Conservation (phyloP, 2,797 vertebrate species). For the Gobio occitaniae region DNA sequence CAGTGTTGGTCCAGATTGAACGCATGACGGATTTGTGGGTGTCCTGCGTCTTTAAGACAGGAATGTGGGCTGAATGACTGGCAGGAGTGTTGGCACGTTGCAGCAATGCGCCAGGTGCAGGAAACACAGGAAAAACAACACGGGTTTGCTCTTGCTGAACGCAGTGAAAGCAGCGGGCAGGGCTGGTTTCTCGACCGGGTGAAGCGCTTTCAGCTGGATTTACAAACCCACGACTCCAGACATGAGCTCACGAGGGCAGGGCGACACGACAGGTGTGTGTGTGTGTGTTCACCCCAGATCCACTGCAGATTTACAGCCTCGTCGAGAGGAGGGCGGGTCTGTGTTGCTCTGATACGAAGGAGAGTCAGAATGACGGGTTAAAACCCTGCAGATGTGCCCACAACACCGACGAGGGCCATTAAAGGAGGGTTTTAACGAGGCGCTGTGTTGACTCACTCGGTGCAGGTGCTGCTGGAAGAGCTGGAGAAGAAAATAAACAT, state of each 20-base stretch:
- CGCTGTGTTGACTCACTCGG: constrained; percentile 35
- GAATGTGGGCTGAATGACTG: constrained; percentile 68
- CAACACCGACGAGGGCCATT: constrained; percentile 12
- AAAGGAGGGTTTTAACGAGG: constrained; percentile 35
- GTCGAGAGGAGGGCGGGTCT: neutral
- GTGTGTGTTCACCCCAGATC: constrained; percentile 19
- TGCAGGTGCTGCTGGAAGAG: constrained; percentile 50
- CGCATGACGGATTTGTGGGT: neutral
- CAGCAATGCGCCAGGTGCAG: constrained; percentile 76
- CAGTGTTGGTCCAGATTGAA: neutral
- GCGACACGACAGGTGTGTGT: constrained; percentile 46
- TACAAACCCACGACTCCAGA: constrained; percentile 51
- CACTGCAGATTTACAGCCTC: neutral
- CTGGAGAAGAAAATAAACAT: constrained; percentile 52
- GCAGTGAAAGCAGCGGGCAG: constrained; percentile 51
- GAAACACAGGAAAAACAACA: constrained; percentile 66
- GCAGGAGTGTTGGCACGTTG: constrained; percentile 74
- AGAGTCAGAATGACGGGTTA: constrained; percentile 40
- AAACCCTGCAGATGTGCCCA: constrained; percentile 73
- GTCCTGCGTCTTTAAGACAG: constrained; percentile 68
- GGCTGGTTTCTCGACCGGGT: constrained; percentile 7
- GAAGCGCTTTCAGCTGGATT: constrained; percentile 3
- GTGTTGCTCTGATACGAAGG: constrained; percentile 56
- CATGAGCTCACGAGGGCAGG: constrained; percentile 55
- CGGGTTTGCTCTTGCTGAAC: constrained; percentile 34